A percentile compares a stretch with the other conserved stretches of the same genome.
phyloP scores from a whole-genome alignment of 2,797 vertebrate genomes.

The Amazona ochrocephala region DNA sequence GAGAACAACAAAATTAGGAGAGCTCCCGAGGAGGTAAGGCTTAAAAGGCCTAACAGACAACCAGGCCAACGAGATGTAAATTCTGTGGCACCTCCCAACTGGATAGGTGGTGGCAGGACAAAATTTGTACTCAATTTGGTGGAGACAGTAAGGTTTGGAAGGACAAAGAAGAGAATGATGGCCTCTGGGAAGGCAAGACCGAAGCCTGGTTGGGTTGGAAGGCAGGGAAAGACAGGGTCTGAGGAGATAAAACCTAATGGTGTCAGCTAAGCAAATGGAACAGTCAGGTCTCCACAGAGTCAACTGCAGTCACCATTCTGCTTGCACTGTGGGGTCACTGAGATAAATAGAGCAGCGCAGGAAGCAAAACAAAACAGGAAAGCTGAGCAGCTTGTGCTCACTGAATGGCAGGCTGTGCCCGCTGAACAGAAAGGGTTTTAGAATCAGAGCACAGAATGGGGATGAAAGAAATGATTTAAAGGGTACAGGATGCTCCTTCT shows the following conservation, averaged over 20 bases:
- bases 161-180: background rate
- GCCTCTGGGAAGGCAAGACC: background rate
- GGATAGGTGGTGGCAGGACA: background rate
- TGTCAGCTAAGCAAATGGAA: background rate
- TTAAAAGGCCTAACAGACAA: background rate
- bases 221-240: background rate
- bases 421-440: background rate
- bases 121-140: background rate
- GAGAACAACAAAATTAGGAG: background rate
- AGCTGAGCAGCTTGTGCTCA: background rate
- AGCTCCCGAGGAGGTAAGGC: background rate
- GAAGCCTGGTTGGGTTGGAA: background rate
- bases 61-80: background rate
- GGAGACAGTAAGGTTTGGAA: background rate
- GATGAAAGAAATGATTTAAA: background rate
- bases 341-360: background rate
- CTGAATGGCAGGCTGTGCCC: background rate
- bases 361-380: background rate
- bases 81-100: background rate
- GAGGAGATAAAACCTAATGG: background rate
- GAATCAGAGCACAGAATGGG: background rate
- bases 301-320: background rate
- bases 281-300: background rate
- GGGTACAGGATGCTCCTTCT: background rate
- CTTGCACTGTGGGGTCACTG: background rate